Conservation (phyloP, 1,140 invertebrate species). For the Drosophila ambigua region DNA sequence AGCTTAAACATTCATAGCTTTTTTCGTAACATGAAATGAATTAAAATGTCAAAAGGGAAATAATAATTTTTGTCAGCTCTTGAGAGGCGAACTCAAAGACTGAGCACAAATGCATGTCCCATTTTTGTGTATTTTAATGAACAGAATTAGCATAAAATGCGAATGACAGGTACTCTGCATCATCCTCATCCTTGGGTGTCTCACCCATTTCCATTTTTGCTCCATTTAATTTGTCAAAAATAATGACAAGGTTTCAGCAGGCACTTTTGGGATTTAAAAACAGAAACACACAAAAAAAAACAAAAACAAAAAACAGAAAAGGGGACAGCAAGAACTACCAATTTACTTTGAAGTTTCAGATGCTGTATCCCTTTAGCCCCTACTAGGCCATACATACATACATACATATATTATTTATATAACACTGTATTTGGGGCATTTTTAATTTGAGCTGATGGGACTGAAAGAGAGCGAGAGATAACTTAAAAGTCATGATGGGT, state of each 20-base stretch:
- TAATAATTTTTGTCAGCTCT: slow-evolving; percentile 44
- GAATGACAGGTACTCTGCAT: slow-evolving; percentile 57
- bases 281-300: background rate
- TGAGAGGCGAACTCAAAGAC: slow-evolving; percentile 33
- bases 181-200: background rate
- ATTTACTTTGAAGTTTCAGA: slow-evolving; percentile 47
- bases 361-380: background rate
- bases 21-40: slow-evolving; percentile 31
- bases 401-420: slow-evolving; percentile 16
- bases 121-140: slow-evolving; percentile 78
- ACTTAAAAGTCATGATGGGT: slow-evolving; percentile 82
- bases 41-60: slow-evolving; percentile 65
- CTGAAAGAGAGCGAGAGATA: slow-evolving; percentile 47
- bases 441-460: slow-evolving; percentile 53
- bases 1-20: background rate
- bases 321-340: slow-evolving; percentile 54
- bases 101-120: slow-evolving; percentile 62
- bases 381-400: slow-evolving; percentile 25
- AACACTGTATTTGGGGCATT: slow-evolving; percentile 37
- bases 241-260: slow-evolving; percentile 73
- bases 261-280: slow-evolving; percentile 72
- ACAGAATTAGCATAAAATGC: slow-evolving; percentile 77
- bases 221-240: slow-evolving; percentile 77
- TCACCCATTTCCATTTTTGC: slow-evolving; percentile 11
- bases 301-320: slow-evolving; percentile 42